A percentile compares a stretch with the other conserved stretches of the same genome.
phyloP scores from a whole-genome alignment of 2,797 vertebrate genomes.

The Apodemus agrarius region DNA sequence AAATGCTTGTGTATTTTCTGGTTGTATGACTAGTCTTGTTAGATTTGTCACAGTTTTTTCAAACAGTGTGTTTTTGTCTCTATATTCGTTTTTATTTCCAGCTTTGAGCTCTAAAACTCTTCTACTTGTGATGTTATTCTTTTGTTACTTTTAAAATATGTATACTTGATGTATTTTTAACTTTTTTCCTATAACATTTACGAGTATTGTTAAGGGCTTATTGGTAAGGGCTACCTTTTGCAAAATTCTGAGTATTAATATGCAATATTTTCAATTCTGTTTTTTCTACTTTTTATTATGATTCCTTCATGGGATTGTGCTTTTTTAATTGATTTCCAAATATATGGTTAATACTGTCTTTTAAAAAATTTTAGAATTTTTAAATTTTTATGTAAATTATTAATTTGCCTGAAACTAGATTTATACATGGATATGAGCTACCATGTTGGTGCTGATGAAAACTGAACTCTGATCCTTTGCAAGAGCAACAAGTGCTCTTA shows the following conservation, averaged over 20 bases:
- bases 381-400: neutral
- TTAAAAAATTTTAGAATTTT: neutral
- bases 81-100: slow-evolving; percentile 15
- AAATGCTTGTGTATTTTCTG: neutral
- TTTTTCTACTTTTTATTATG: neutral
- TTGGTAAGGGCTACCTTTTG: slow-evolving; percentile 12
- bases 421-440: neutral
- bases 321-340: slow-evolving; percentile 45
- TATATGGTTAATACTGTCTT: neutral
- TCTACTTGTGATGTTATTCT: neutral
- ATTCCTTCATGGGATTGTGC: slow-evolving; percentile 32
- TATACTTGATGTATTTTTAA: neutral
- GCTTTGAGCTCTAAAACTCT: neutral
- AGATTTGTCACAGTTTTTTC: slow-evolving; percentile 8
- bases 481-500: neutral
- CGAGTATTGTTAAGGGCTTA: neutral
- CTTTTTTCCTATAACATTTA: neutral
- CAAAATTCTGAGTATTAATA: neutral
- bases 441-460: neutral
- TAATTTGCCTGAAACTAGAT: neutral
- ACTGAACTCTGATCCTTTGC: neutral
- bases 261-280: neutral
- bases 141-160: neutral
- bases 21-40: neutral
- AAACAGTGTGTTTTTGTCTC: neutral